Evolutionary conservation across 2,888 invertebrate genomes (phyloP), one percentile per base, ranked within the genome.

Genomic region (Trissolcus brochymenae): DNA sequence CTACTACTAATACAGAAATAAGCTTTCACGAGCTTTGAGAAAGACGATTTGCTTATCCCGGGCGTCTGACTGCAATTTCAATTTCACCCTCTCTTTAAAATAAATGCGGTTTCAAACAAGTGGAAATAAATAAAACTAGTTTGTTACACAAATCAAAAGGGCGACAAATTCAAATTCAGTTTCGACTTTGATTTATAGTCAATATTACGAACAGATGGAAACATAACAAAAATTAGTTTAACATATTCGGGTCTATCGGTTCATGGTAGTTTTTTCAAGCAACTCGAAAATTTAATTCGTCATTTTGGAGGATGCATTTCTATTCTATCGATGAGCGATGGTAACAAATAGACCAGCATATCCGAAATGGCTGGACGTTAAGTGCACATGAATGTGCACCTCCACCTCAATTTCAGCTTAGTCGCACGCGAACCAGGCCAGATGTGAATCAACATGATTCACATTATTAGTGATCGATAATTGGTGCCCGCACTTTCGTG

Each of bases 1-100:
- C 65, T 76, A 62, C 76, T 72, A 49, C 79, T 82, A 83, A 82
- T 82, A 35, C 35, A 81, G 80, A 82, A 83, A 84, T 78, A 78
- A 82, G 78, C 68, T 76, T 35, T 35, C 50, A 70, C 54, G 43
- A 25, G 55, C 56, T 40, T 62, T 67, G 54, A 65, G 76, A 68
- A 70, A 79, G 70, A 76, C 43, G 59, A 49, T 53, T 60, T 56
- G 72, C 79, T 76, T 76, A 73, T 66, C 60, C 46, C 19, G 51
- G 55, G 68, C 68, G 76, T 73, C 76, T 76, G 78, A 40, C 56
- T 76, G 59, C 76, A 65, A 76, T 76, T 76, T 57, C 67, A 40
- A 67, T 76, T 76, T 79, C 61, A 49, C 29, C 41, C 55, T 64
- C 76, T 71, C 71, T 73, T 62, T 72, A 43, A 71, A 74, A 76